Evolutionary conservation across 2,113 vertebrate genomes (phyloP).

Genomic region (Cephalopholis sonnerati): DNA sequence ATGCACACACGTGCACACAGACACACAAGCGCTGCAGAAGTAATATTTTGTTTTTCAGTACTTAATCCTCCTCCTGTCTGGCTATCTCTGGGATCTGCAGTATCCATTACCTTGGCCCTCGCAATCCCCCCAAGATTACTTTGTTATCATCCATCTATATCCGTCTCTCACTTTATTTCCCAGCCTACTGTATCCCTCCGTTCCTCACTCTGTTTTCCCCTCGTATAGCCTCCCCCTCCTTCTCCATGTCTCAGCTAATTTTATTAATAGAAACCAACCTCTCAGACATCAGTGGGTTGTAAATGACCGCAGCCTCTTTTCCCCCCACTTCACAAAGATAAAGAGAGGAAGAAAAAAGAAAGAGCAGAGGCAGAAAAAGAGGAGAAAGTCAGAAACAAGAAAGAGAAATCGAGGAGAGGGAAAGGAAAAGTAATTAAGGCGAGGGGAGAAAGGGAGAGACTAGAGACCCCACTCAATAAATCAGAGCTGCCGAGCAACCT

Average conservation of each 20-base stretch:
- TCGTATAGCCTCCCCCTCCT: background rate
- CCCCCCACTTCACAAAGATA: background rate
- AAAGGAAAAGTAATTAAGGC: constrained; percentile 73
- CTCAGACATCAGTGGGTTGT: constrained; percentile 49
- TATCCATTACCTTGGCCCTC: constrained; percentile 64
- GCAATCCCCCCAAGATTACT: constrained; percentile 66
- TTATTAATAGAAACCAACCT: constrained; percentile 63
- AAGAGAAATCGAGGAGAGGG: constrained; percentile 16
- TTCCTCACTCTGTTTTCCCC: constrained; percentile 24
- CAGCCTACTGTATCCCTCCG: constrained; percentile 2
- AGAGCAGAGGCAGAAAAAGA: background rate
- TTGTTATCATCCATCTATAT: constrained; percentile 70
- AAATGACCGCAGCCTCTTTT: constrained; percentile 48
- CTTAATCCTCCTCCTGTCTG: constrained; percentile 63
- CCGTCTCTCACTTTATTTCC: constrained; percentile 47
- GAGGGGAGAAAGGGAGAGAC: constrained; percentile 49
- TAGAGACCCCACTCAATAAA: constrained; percentile 74
- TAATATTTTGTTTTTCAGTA: constrained; percentile 65
- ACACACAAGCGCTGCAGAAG: constrained; percentile 13
- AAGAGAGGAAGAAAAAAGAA: background rate
- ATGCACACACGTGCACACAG: background rate
- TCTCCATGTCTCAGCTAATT: constrained; percentile 50
- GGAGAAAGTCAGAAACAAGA: constrained; percentile 26
- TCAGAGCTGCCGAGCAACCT: constrained; percentile 74
- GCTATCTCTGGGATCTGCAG: constrained; percentile 50